Base-by-base conservation (phyloP, 2,113 vertebrate species). In the Campylomormyrus numenius region DNA sequence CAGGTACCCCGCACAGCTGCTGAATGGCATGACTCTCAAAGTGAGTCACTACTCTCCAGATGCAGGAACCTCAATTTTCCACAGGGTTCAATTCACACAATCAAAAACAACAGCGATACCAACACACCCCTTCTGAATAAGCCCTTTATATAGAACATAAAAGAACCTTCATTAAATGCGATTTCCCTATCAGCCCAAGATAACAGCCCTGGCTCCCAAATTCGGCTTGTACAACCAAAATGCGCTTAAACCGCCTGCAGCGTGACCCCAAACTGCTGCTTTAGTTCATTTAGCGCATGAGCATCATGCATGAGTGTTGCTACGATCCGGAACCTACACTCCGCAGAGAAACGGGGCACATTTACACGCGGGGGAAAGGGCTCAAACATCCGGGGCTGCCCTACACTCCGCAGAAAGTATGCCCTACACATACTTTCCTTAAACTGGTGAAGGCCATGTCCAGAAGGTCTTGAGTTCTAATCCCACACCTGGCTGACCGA, bases 61-160 rank as follows among this genome's bases (percentile, higher is more conserved):
- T n/a, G 58, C 17, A 21, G 53, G 83, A 13, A 13, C 42, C 45
- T 46, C 35, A 85, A 62, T 56, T 89, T 27, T 31, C 11, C 52
- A 85, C 46, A 83, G n/a, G 5, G 8, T 27, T 70, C 88, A 77
- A 3, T 89, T 50, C 46, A 48, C 17, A 5, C 24, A 74, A 74
- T 74, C 62, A 77, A 42, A 89, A 48, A 4, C 10, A 45, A 2
- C 24, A 58, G 42, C 7, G 89, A 92, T 92, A 93, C 92, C 45
- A 48, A 49, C 56, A 58, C 56, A 58, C 56, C 56, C 21, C 24
- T 58, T 24, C 56, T 10, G 42, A 85, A 86, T 88, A 80, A 70
- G 49, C 56, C 56, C 56, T 58, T 58, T n/a, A 58, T 58, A 39
- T 70, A 45, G 74, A 50, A 84, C 17, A 39, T 56, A 42, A 17